These are phyloP conservation scores for Umimayanthus chanpuru DNA, from an alignment of 92 coral and sea anemone species.

Conservation along the genomic window DNA sequence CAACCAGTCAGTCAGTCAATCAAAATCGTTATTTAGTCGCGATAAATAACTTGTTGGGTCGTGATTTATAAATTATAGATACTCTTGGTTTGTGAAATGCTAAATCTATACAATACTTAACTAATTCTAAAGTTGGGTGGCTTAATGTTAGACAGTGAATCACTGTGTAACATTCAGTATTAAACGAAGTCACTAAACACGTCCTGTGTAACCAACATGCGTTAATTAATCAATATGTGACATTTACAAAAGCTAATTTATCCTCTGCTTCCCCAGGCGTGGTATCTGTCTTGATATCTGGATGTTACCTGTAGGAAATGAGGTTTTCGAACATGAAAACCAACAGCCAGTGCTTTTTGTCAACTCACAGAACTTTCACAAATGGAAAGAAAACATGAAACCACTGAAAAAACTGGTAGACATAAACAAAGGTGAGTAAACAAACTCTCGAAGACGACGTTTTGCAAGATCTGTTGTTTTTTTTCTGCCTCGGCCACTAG, in stretches of 20 bases:
- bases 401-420: constrained; percentile 72
- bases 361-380: constrained; percentile 84
- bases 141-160: no score
- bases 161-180: no score
- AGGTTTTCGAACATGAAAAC: constrained; percentile 61
- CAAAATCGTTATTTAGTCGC: no score
- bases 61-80: no score
- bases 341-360: constrained; percentile 85
- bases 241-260: neutral
- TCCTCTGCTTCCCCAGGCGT: constrained; percentile 55
- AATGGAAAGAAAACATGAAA: constrained; percentile 85
- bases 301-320: constrained; percentile 94
- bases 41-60: no score
- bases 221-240: no score
- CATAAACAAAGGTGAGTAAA: constrained; percentile 70
- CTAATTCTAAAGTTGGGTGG: no score
- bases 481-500: neutral
- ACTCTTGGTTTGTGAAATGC: no score
- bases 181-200: no score
- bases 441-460: neutral
- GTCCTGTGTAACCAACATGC: no score
- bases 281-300: constrained; percentile 94
- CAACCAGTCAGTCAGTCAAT: no score
- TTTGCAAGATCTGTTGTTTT: neutral
- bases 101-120: no score